Conservation (phyloP, 2,888 invertebrate species). For the Timandra comae region DNA sequence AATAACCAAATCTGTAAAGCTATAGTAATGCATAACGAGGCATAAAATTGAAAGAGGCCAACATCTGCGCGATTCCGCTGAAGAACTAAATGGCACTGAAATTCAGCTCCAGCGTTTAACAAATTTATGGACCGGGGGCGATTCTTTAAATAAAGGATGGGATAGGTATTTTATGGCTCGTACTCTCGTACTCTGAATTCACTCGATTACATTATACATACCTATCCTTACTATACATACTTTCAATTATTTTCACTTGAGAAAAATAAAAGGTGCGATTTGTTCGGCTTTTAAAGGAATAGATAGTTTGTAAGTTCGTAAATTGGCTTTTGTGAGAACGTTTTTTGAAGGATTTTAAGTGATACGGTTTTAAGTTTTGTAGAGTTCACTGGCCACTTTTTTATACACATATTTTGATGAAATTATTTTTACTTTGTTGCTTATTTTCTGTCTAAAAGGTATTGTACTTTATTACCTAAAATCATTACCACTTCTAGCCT, state of each 20-base stretch:
- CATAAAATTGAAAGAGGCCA: constrained; percentile 43
- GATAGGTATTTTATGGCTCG: constrained; percentile 38
- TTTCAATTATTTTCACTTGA: constrained; percentile 12
- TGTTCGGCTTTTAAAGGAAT: not conserved
- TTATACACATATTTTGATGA: too few species aligned
- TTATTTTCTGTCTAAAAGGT: too few species aligned
- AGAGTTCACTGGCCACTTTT: too few species aligned
- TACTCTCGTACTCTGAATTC: constrained; percentile 24
- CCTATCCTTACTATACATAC: too few species aligned
- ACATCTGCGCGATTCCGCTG: constrained; percentile 21
- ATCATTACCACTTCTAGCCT: too few species aligned
- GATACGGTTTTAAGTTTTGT: too few species aligned
- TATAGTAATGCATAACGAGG: constrained; percentile 46
- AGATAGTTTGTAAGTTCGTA: too few species aligned
- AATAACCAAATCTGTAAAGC: constrained; percentile 24
- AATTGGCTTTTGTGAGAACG: too few species aligned
- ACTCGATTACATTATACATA: constrained; percentile 17
- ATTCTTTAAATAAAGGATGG: constrained; percentile 44
- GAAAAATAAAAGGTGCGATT: constrained; percentile 10
- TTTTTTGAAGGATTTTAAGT: too few species aligned
- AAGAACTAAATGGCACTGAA: constrained; percentile 38
- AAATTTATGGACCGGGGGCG: constrained; percentile 47
- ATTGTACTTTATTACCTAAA: too few species aligned
- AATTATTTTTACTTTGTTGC: too few species aligned
- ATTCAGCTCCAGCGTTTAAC: constrained; percentile 39